Percentiles rank a stretch among this genome's conserved stretches.
Conservation (phyloP, 1,140 invertebrate species). For the Heliconius melpomene region DNA sequence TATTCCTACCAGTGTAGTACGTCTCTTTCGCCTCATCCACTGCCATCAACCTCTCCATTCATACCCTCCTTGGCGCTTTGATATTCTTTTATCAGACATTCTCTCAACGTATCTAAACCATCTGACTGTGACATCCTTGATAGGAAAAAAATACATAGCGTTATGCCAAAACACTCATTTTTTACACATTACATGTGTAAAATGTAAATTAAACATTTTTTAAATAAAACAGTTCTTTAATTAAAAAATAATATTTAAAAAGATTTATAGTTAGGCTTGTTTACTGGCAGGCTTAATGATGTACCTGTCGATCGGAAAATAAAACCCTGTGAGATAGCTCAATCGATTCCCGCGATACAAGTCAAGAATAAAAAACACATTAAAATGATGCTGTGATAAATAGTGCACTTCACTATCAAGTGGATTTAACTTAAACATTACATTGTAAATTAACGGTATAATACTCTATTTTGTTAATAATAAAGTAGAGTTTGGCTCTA, state of each 20-base stretch:
- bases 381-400: slow-evolving; percentile 51
- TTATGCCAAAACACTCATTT: too few relatives aligned
- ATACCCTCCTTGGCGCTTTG: too few relatives aligned
- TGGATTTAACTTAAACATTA: slow-evolving; percentile 26
- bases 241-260: slow-evolving; percentile 5
- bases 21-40: too few relatives aligned
- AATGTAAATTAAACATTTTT: too few relatives aligned
- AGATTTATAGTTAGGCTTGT: slow-evolving; percentile 38
- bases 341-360: slow-evolving; percentile 45
- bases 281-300: slow-evolving; percentile 40
- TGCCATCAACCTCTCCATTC: too few relatives aligned
- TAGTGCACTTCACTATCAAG: slow-evolving; percentile 36
- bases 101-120: too few relatives aligned
- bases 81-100: too few relatives aligned
- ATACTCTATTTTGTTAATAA: neutral
- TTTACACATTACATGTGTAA: too few relatives aligned
- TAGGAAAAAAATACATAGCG: too few relatives aligned
- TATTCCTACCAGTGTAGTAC: too few relatives aligned
- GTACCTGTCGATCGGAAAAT: slow-evolving; percentile 40
- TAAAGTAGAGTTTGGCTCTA: neutral
- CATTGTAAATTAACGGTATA: slow-evolving; percentile 16
- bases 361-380: slow-evolving; percentile 61
- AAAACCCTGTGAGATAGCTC: slow-evolving; percentile 54
- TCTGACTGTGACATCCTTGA: too few relatives aligned
- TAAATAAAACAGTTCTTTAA: too few relatives aligned